A percentile compares a stretch with the other conserved stretches of the same genome.
Evolutionary conservation across 2,113 vertebrate genomes (phyloP).

Genomic region (Leptobrachium leishanense): DNA sequence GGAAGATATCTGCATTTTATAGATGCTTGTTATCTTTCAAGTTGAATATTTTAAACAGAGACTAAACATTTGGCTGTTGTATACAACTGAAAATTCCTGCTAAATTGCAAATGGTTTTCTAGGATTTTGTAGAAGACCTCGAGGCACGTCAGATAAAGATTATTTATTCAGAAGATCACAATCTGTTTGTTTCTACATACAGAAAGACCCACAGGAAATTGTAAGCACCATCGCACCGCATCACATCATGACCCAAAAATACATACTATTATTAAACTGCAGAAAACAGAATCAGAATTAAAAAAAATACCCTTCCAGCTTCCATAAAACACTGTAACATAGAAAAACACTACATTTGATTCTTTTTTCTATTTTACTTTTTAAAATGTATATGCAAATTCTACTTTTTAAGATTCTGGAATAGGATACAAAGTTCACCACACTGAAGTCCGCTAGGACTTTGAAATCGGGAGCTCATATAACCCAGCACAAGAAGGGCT

Average conservation of each 20-base stretch:
- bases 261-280: too few species aligned
- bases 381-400: too few species aligned
- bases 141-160: not conserved
- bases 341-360: too few species aligned
- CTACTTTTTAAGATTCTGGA: too few species aligned
- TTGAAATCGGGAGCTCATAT: too few species aligned
- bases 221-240: not conserved
- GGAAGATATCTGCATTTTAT: not conserved
- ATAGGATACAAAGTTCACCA: too few species aligned
- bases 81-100: not conserved
- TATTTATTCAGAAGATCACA: not conserved
- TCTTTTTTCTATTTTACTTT: too few species aligned
- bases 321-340: too few species aligned
- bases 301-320: too few species aligned
- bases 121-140: not conserved
- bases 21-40: not conserved
- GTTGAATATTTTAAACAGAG: not conserved
- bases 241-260: not conserved
- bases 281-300: too few species aligned
- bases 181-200: not conserved
- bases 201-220: not conserved
- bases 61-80: conserved; percentile 2
- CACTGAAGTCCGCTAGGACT: too few species aligned
- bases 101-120: not conserved
- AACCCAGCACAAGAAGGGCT: too few species aligned